Conservation (phyloP, 2,113 vertebrate species). For the Scortum barcoo region DNA sequence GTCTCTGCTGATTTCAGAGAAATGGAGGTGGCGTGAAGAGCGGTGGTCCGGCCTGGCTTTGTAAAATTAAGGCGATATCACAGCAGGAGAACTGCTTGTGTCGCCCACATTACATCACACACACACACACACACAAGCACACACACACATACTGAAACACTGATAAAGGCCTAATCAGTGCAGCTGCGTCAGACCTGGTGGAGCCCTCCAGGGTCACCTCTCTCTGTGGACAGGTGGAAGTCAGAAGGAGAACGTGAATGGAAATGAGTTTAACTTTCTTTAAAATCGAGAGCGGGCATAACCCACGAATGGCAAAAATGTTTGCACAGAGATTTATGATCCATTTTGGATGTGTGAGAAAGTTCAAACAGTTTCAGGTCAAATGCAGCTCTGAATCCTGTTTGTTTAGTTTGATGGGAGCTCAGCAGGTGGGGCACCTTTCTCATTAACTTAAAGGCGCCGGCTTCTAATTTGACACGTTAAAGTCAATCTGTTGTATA, state of each 20-base stretch:
- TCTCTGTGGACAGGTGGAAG: constrained; percentile 16
- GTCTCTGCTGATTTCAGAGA: constrained; percentile 28
- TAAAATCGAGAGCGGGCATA: not conserved
- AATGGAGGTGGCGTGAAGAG: constrained; percentile 46
- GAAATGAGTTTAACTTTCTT: constrained; percentile 8
- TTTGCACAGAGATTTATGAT: not conserved
- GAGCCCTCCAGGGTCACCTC: not conserved
- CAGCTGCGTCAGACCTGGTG: constrained; percentile 9
- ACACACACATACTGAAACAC: constrained; percentile 15
- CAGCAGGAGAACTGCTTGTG: constrained; percentile 83
- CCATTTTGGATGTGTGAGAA: not conserved
- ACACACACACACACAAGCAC: constrained; percentile 34
- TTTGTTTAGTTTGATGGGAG: not conserved
- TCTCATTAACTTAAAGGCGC: not conserved
- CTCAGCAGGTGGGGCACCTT: not conserved
- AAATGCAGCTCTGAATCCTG: not conserved
- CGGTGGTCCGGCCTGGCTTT: constrained; percentile 36
- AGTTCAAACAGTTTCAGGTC: not conserved
- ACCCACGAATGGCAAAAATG: not conserved
- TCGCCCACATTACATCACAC: constrained; percentile 49
- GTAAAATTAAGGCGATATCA: constrained; percentile 64
- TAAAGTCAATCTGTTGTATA: not conserved
- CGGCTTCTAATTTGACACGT: not conserved
- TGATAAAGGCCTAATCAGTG: constrained; percentile 16
- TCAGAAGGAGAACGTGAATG: constrained; percentile 3